Evolutionary conservation across 2,113 vertebrate genomes (phyloP), one percentile per base, ranked within the genome.

Genomic region (Chaetodon trifascialis): DNA sequence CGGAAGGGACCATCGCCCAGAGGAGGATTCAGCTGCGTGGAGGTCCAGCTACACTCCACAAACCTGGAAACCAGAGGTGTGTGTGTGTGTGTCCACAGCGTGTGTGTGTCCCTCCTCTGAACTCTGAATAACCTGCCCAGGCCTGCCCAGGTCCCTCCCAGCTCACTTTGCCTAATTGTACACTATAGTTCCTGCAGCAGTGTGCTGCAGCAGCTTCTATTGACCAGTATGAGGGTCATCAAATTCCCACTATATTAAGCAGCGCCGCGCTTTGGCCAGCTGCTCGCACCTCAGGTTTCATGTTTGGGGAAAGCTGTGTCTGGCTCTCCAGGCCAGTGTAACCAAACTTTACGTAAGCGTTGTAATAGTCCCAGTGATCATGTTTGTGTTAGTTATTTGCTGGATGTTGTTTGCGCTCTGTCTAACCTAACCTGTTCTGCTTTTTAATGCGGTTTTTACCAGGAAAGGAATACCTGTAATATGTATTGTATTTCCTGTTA

Each of bases 1-100:
- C n/a, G 65, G n/a, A 69, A 12, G 1, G 21, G 62, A 82, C 51
- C 21, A 51, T 47, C 67, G 47, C 5, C 23, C 3, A 23, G 25
- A 10, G 63, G 74, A 88, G 49, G 71, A 91, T 65, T 69, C 77
- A 60, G 52, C 52, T 44, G 34, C 54, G 40, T 88, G 85, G 89
- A 75, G 56, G 16, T 73, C 72, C 34, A 86, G 55, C 58, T 85
- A 68, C 65, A 72, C 17, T 67, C 81, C 72, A 40, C 88, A 86
- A 63, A 46, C 64, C n/a, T 94, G 92, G 93, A 94, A 89, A 86
- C 82, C 89, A 79, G 89, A 94, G 94, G 94, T 94, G 52, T 62
- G 86, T 63, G 16, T 71, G 44, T 80, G 15, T 7, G 11, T 58
- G 55, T 58, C 47, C 15, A 40, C 15, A 11, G 17, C 30, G 1